A percentile compares a stretch with the other conserved stretches of the same genome.
Conservation (phyloP, 2,888 invertebrate species). For the Agrochola litura region DNA sequence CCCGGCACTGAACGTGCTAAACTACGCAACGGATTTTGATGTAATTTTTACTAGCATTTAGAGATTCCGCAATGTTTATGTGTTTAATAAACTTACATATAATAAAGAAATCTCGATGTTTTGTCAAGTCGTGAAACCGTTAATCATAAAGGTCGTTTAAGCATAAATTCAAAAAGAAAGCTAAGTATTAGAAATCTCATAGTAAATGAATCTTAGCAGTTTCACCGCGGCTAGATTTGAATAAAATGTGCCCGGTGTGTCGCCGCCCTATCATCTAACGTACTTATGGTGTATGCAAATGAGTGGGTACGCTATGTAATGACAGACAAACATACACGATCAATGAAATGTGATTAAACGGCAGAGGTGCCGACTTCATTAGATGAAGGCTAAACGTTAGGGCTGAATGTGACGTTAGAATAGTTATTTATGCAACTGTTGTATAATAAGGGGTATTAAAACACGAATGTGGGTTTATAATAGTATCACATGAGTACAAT, state of each 20-base stretch:
- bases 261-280: slow-evolving; percentile 80
- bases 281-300: slow-evolving; percentile 78
- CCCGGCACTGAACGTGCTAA: neutral
- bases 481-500: too few species aligned
- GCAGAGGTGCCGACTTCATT: slow-evolving; percentile 49
- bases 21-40: neutral
- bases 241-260: slow-evolving; percentile 70
- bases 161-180: slow-evolving; percentile 51
- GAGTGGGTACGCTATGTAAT: slow-evolving; percentile 72
- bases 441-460: too few species aligned
- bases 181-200: slow-evolving; percentile 28
- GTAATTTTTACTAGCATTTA: neutral
- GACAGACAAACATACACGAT: slow-evolving; percentile 70
- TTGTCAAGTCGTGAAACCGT: neutral
- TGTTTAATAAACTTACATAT: neutral
- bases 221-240: slow-evolving; percentile 73
- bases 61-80: neutral
- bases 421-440: too few species aligned
- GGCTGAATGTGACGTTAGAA: neutral
- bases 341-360: slow-evolving; percentile 55
- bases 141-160: neutral
- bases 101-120: neutral
- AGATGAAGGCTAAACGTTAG: slow-evolving; percentile 9
- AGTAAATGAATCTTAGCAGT: slow-evolving; percentile 53
- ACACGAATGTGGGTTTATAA: too few species aligned